Base-by-base conservation (phyloP, 2,797 vertebrate genomes). In the Chrysocyon brachyurus region DNA sequence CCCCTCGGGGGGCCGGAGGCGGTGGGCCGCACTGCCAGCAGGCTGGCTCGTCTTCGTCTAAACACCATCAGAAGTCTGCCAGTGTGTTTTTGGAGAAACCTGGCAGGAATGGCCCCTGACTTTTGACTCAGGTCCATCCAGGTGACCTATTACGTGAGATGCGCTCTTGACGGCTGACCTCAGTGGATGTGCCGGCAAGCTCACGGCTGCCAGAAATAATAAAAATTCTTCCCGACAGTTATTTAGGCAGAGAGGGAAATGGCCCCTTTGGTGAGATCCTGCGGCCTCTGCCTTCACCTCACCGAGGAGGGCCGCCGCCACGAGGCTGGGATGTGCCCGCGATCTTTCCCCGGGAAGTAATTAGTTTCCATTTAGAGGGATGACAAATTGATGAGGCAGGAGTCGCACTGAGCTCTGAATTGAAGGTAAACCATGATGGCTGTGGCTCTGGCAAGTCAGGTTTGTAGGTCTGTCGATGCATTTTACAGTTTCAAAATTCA, bases 361-460 rank as follows among this genome's bases (percentile, higher is more conserved):
- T 99, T 99, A 99, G 98, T 99, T 99, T 99, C 99, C 98, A 99
- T 99, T 99, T 99, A 99, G 98, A 98, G 97, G 98, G 98, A 99
- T 99, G 99, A 99, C 98, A 99, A 99, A 99, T 99, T 98, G 99
- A 99, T 99, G 97, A 98, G 98, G 98, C 98, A 98, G 98, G 98
- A 99, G 98, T 98, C 98, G 98, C 98, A 98, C 99, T 97, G 98
- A 98, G 98, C 98, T 98, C 99, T 96, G 98, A 99, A 99, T 98
- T 98, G 98, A 98, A 98, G 98, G 98, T 98, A 98, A 99, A 98
- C 98, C 97, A 97, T 63, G 97, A 98, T 98, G 99, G 98, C 98
- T 97, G 89, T 97, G 94, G 97, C 96, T 97, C 97, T 97, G 97
- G 98, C 98, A 97, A 98, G 98, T 98, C 97, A 95, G 97, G 98